phyloP scores from a whole-genome alignment of 2,888 invertebrate genomes.

The Cryptus armator region DNA sequence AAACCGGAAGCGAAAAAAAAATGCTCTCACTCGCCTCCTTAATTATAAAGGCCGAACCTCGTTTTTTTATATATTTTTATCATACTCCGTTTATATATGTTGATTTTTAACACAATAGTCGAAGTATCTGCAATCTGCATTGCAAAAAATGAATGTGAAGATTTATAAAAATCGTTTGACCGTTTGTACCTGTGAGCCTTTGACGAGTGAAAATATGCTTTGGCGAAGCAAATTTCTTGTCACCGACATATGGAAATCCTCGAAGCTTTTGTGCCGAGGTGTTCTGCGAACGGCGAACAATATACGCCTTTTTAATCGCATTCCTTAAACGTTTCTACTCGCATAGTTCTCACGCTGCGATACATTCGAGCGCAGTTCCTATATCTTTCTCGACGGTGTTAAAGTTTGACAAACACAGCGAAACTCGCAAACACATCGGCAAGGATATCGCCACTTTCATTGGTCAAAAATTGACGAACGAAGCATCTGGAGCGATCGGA shows the following conservation, averaged over 20 bases:
- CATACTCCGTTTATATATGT: background rate
- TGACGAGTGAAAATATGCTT: too few relatives aligned
- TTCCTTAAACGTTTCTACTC: background rate
- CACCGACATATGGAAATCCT: too few relatives aligned
- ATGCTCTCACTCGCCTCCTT: conserved; percentile 31
- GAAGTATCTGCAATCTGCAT: too few relatives aligned
- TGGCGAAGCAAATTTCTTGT: too few relatives aligned
- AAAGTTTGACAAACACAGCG: background rate
- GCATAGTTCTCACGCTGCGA: background rate
- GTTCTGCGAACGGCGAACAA: too few relatives aligned
- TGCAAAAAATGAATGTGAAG: too few relatives aligned
- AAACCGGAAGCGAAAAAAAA: conserved; percentile 55
- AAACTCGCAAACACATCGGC: background rate
- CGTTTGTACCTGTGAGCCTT: too few relatives aligned
- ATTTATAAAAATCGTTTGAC: too few relatives aligned
- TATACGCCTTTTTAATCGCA: background rate
- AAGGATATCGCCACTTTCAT: conserved; percentile 12
- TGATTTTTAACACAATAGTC: background rate
- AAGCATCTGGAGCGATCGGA: conserved; percentile 56
- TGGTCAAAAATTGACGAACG: conserved; percentile 67
- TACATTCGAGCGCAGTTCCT: background rate
- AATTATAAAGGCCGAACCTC: conserved; percentile 41
- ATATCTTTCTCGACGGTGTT: background rate
- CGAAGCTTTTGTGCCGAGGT: too few relatives aligned
- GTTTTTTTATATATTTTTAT: conserved; percentile 8